Evolutionary conservation across 2,113 vertebrate species (phyloP), one percentile per base, ranked within the genome.

Genomic region (Channa maculata): DNA sequence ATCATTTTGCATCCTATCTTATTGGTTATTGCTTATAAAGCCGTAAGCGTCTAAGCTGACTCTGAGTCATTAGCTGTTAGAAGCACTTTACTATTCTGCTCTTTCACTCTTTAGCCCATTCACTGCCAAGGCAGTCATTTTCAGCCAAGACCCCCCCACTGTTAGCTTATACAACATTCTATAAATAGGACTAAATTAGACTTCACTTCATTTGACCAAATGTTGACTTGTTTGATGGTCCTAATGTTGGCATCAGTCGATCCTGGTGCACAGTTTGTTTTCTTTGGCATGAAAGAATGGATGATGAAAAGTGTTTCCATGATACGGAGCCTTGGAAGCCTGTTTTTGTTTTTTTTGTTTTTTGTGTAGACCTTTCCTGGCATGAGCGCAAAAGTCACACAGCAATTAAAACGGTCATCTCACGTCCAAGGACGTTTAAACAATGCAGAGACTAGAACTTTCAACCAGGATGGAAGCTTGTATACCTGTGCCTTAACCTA

Each of bases 141-240:
- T 39, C 34, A 71, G 54, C 68, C 79, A 76, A 44, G 24, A 24
- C 24, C 13, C 45, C 52, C 72, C 69, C 12, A 48, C 57, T 61
- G 59, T 55, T 43, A 8, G 44, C 73, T 83, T 75, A 74, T 72
- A 78, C 75, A 78, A 76, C 54, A 2, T 5, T 58, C 78, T 86
- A 83, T 85, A 80, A 90, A 86, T 84, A 86, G 65, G 5, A 43
- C 65, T 34, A 24, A 37, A 44, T 51, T 48, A 57, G 37, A 77
- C 79, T 62, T 81, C 62, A 36, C 57, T 85, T 69, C 39, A 63
- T 81, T 59, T 79, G 70, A 80, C 86, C 81, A 78, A 86, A 73
- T 70, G 60, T 49, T 83, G 69, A 82, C 83, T 78, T 36, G 38
- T 67, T 84, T 88, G 65, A 15, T 62, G 48, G 39, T 49, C 57